phyloP scores from a whole-genome alignment of 2,888 invertebrate species.

The Callyntrura guangdongensis region DNA sequence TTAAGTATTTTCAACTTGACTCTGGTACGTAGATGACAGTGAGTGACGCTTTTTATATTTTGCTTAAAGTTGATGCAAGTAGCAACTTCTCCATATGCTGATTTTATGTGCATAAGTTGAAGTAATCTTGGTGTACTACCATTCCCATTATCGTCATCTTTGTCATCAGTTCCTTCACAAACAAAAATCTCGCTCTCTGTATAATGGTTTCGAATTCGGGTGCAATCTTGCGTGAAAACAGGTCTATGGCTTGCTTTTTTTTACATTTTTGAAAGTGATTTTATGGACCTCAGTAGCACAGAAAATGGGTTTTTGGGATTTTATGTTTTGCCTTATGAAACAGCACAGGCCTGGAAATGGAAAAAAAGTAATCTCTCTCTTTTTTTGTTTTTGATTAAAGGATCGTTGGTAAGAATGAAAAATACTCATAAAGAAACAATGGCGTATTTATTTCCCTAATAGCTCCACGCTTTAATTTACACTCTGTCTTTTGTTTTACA shows the following conservation, averaged over 20 bases:
- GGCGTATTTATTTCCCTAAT: neutral
- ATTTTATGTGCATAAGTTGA: too few relatives aligned
- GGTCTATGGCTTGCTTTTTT: too few relatives aligned
- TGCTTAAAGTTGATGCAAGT: neutral
- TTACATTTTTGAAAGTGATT: slow-evolving; percentile 3
- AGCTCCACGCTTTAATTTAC: neutral
- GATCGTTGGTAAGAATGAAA: slow-evolving; percentile 92
- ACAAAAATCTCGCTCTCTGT: neutral
- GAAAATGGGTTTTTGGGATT: slow-evolving; percentile 19
- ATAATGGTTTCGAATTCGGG: slow-evolving; percentile 36
- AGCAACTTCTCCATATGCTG: neutral
- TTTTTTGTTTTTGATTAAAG: slow-evolving; percentile 86
- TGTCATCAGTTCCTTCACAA: neutral
- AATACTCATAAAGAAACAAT: neutral
- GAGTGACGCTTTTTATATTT: slow-evolving; percentile 47
- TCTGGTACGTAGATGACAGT: slow-evolving; percentile 54
- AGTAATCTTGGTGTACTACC: too few relatives aligned
- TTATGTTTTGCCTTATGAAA: neutral
- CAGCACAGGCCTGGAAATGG: neutral
- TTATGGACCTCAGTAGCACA: slow-evolving; percentile 17
- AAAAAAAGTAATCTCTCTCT: neutral
- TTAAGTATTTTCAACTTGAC: slow-evolving; percentile 51
- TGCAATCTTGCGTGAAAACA: slow-evolving; percentile 30
- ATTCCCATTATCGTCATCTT: neutral
- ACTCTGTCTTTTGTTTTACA: slow-evolving; percentile 86